phyloP scores from a whole-genome alignment of 2,113 vertebrate genomes.

The Gambusia affinis region DNA sequence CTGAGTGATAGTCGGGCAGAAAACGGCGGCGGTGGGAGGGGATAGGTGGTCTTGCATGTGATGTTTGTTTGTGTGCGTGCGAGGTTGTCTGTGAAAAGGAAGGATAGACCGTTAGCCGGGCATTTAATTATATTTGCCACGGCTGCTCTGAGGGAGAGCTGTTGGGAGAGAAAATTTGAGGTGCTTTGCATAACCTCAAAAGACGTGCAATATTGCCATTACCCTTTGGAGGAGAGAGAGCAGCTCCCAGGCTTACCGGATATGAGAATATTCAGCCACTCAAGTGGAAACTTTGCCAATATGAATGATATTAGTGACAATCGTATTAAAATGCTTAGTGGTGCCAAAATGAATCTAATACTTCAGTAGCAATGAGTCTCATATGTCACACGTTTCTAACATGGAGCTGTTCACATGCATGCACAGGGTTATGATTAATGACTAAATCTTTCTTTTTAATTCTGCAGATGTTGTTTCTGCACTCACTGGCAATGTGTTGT shows the following conservation, averaged over 20 bases:
- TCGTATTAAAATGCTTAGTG: conserved; percentile 61
- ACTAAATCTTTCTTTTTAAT: conserved; percentile 1
- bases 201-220: conserved; percentile 70
- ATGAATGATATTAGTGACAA: conserved; percentile 69
- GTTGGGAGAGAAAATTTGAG: conserved; percentile 61
- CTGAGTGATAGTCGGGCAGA: conserved; percentile 65
- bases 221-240: conserved; percentile 52
- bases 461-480: neutral
- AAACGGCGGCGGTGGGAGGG: conserved; percentile 18
- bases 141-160: conserved; percentile 59
- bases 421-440: conserved; percentile 1
- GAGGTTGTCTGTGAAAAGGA: conserved; percentile 16
- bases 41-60: neutral
- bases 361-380: conserved; percentile 38
- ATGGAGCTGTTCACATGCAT: neutral
- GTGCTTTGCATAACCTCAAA: conserved; percentile 76
- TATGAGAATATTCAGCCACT: conserved; percentile 69
- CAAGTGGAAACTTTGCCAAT: conserved; percentile 66
- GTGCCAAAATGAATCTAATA: conserved; percentile 56
- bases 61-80: conserved; percentile 28
- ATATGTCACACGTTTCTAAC: conserved; percentile 23
- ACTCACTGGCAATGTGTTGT: neutral
- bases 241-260: conserved; percentile 49
- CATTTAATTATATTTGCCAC: conserved; percentile 76
- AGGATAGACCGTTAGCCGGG: conserved; percentile 56